Base-by-base conservation (phyloP, 2,113 vertebrate species). In the Corvus moneduloides region DNA sequence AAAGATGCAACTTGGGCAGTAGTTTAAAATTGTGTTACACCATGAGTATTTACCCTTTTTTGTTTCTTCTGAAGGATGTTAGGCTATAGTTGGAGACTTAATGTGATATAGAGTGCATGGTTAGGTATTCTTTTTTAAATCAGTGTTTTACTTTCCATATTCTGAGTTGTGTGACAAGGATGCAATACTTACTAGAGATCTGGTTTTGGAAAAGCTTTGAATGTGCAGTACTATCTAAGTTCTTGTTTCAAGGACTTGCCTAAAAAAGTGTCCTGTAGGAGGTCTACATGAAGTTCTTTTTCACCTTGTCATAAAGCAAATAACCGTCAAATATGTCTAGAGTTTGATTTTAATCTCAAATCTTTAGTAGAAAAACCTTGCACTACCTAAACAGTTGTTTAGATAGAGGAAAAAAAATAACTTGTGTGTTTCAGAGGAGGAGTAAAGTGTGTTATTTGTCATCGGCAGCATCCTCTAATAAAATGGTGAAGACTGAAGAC, bases 361-460 rank as follows among this genome's bases (percentile, higher is more conserved):
- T 12, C 3, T 35, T 22, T 9, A 62, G 17, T 35, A 28, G 15
- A 49, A 44, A 44, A 80, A 11, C 4, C 2, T 82, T 82, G 8
- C 3, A 33, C 8, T 56, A 5, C 23, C 5, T 75, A 26, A 55
- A 33, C 9, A 49, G 10, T 15, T 55, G 10, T 35, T 88, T 48
- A 43, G 8, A 7, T n/a, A 18, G 21, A 6, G 10, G 7, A 5
- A 3, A 27, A 23, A 32, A 16, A 9, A 1, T 1, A n/a, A 3
- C 4, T 46, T 17, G 6, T 1, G 4, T 58, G 10, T 56, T 85
- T 43, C 18, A 20, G 20, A 63, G 51, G 18, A 49, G 16, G 19
- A 52, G 4, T 52, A 14, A 66, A 43, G 19, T 64, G 6, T 2
- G 3, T 67, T 80, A 24, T 27, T 56, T 61, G 35, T 23, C 27